Percentiles rank a stretch among this genome's conserved stretches.
These are phyloP conservation scores for Gymnodraco acuticeps DNA, from an alignment of 2,797 vertebrate genomes.

Conservation along the genomic window DNA sequence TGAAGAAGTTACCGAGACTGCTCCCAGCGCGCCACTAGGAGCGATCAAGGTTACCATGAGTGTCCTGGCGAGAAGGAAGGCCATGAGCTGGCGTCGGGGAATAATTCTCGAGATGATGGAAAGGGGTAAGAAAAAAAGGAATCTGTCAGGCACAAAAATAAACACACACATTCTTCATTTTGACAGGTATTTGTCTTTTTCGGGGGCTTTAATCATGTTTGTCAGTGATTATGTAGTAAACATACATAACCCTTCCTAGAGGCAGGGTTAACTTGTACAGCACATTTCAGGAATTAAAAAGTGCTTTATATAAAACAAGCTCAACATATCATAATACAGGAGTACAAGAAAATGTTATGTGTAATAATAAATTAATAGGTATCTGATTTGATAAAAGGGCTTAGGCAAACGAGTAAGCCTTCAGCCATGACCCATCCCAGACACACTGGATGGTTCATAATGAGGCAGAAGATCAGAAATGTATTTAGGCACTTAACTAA, in stretches of 20 bases:
- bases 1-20: rapidly evolving
- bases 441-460: not conserved
- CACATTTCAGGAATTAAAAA: no score
- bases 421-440: no score
- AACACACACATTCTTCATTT: no score
- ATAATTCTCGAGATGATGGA: slow-evolving; percentile 58
- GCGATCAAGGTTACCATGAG: slow-evolving; percentile 51
- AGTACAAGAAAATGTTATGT: no score
- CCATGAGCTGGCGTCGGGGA: slow-evolving; percentile 67
- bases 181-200: no score
- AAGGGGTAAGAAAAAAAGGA: slow-evolving; percentile 55
- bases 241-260: not conserved
- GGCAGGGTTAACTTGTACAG: no score
- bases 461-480: not conserved
- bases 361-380: no score
- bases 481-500: not conserved
- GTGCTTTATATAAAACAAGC: no score
- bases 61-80: slow-evolving; percentile 65
- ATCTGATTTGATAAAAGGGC: no score
- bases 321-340: no score
- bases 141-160: not conserved
- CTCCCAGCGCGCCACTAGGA: not conserved
- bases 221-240: not conserved
- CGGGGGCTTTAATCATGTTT: not conserved
- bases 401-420: no score